Evolutionary conservation across 2,888 invertebrate species (phyloP).

Genomic region (Lithosia quadra): DNA sequence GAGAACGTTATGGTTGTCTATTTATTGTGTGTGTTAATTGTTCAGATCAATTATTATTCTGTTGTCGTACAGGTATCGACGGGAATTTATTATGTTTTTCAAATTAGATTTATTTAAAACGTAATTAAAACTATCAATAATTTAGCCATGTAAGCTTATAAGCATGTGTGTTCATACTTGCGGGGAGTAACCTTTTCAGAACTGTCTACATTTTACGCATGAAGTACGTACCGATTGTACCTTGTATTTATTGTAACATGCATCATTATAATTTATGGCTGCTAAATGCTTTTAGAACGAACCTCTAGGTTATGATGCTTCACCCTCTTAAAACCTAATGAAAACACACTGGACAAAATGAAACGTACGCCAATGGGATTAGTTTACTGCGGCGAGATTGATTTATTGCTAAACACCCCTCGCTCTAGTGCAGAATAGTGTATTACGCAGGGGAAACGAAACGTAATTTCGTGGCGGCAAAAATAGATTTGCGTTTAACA

Average conservation of each 20-base stretch:
- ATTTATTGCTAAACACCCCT: constrained; percentile 69
- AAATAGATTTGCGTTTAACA: constrained; percentile 30
- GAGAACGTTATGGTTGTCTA: no score
- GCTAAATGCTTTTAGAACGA: constrained; percentile 24
- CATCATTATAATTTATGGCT: background rate
- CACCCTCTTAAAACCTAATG: constrained; percentile 56
- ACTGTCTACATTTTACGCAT: no score
- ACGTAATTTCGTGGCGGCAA: constrained; percentile 49
- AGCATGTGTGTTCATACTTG: no score
- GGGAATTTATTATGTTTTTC: background rate
- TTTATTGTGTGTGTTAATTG: no score
- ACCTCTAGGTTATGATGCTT: constrained; percentile 40
- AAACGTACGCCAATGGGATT: constrained; percentile 67
- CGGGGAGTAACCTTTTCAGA: no score
- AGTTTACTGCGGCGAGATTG: constrained; percentile 64
- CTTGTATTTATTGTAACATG: background rate
- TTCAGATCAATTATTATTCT: constrained; percentile 1
- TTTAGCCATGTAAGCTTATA: no score
- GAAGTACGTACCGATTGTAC: background rate
- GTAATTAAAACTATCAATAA: background rate
- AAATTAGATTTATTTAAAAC: no score
- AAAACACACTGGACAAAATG: constrained; percentile 61
- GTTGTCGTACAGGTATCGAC: background rate
- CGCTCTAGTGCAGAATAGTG: constrained; percentile 41
- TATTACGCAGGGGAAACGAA: constrained; percentile 55